These are phyloP conservation scores for Craterocephalus amniculus DNA, from an alignment of 2,797 vertebrate genomes.

Conservation along the genomic window DNA sequence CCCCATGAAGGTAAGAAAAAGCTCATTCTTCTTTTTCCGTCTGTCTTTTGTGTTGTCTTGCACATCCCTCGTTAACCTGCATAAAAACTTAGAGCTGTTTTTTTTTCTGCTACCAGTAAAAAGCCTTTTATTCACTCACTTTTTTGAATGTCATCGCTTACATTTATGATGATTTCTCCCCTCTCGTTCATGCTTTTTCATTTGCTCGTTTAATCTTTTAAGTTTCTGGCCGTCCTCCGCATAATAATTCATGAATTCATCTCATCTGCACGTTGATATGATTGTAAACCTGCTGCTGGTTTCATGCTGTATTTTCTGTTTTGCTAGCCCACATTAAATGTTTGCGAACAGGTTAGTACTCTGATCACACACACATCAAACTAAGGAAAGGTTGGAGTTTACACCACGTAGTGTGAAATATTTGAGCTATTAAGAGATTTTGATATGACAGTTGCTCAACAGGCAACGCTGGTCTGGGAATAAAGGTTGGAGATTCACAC, in stretches of 20 bases:
- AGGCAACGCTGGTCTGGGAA: slow-evolving; percentile 72
- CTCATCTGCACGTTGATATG: slow-evolving; percentile 86
- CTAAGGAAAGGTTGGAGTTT: slow-evolving; percentile 86
- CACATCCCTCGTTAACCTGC: slow-evolving; percentile 25
- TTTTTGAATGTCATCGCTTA: slow-evolving; percentile 17
- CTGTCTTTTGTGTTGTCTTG: slow-evolving; percentile 21
- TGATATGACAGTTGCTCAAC: slow-evolving; percentile 46
- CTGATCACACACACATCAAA: slow-evolving; percentile 79
- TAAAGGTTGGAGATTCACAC: slow-evolving; percentile 8
- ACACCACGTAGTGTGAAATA: slow-evolving; percentile 71
- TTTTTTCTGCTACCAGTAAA: slow-evolving; percentile 22
- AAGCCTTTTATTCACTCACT: slow-evolving; percentile 22
- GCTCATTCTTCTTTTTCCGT: slow-evolving; percentile 22
- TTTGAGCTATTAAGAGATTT: slow-evolving; percentile 45
- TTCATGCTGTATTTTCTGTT: slow-evolving; percentile 97
- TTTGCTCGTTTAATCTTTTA: slow-evolving; percentile 55
- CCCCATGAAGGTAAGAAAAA: slow-evolving; percentile 94
- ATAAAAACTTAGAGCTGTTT: slow-evolving; percentile 28
- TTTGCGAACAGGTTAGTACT: slow-evolving; percentile 99
- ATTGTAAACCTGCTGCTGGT: slow-evolving; percentile 90
- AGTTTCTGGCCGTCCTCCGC: slow-evolving; percentile 42
- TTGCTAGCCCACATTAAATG: slow-evolving; percentile 99
- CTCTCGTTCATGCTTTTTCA: slow-evolving; percentile 33
- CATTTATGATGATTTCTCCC: slow-evolving; percentile 40
- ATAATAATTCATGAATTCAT: slow-evolving; percentile 50